Evolutionary conservation across 2,888 invertebrate species (phyloP).

Genomic region (Ctena decussata): DNA sequence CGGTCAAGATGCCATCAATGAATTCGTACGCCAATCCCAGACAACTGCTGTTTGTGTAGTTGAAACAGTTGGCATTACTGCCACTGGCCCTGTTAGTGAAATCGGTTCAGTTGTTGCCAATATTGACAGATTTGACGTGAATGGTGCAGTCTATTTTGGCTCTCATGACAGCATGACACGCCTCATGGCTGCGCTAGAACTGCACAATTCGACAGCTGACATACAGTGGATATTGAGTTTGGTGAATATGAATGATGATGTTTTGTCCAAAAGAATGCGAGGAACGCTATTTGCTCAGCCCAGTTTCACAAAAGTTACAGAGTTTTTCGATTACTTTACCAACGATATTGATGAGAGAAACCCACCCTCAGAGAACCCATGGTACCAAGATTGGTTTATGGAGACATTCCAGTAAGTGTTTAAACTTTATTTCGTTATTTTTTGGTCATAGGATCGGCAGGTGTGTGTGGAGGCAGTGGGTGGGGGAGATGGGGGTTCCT

Average conservation of each 20-base stretch:
- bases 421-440: too few species aligned
- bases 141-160: conserved; percentile 71
- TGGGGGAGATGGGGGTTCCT: too few species aligned
- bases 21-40: conserved; percentile 70
- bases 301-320: conserved; percentile 64
- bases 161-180: conserved; percentile 42
- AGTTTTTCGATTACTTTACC: conserved; percentile 78
- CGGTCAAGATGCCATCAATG: conserved; percentile 66
- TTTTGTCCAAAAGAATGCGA: conserved; percentile 38
- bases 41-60: conserved; percentile 74
- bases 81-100: conserved; percentile 30
- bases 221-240: conserved; percentile 81
- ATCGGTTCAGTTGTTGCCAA: background rate
- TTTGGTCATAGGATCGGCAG: too few species aligned
- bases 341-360: conserved; percentile 53
- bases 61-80: conserved; percentile 60
- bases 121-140: conserved; percentile 59
- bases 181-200: conserved; percentile 56
- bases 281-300: conserved; percentile 75
- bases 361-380: conserved; percentile 77
- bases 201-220: conserved; percentile 40
- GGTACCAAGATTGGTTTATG: conserved; percentile 84
- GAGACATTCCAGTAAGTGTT: conserved; percentile 62
- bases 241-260: conserved; percentile 58
- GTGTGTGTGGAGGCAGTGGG: too few species aligned